Base-by-base conservation (phyloP, 53 echinoderm and acorn worm genomes). In the Luidia sarsii region DNA sequence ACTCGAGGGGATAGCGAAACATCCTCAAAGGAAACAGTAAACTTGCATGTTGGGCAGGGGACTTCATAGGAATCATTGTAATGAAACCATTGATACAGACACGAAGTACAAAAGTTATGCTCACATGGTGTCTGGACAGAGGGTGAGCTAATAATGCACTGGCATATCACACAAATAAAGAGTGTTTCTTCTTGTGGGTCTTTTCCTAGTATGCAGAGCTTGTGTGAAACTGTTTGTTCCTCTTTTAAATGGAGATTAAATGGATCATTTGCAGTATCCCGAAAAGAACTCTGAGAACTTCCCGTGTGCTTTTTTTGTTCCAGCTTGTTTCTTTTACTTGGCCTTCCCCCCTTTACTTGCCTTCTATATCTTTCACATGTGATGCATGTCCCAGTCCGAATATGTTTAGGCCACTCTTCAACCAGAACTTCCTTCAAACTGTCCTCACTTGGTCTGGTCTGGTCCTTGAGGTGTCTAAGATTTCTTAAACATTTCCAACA, bases 401-500 rank as follows among this genome's bases (percentile, higher is more conserved):
- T n/a, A 64, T 64, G 64, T n/a, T 38, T 64, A 6, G 35, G 38
- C 64, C 64, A 64, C 6, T 64, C 64, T 24, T 22, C 6, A 64
- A 25, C 38, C 18, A 9, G 9, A 37, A 36, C 64, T 20, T 43
- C 43, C 6, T 8, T 43, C 43, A 43, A 43, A 13, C 43, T 43
- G 13, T 6, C 13, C 43, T 8, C 43, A 20, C 20, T 54, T 20
- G 55, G 7, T 27, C 55, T 3, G 21, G 55, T 54, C 24, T 54
- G 55, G 22, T 54, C 23, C 20, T 37, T 38, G 35, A 19, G 21
- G n/a, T 64, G 64, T 3, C 37, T 34, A 20, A 64, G 35, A 64
- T 20, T 64, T 64, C 64, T 36, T 4, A 7, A 22, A 37, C 64
- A 64, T 37, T 38, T 64, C 64, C 64, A 64, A 37, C 64, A 64